phyloP scores from a whole-genome alignment of 2,888 invertebrate genomes.

The Nymphalis polychloros region DNA sequence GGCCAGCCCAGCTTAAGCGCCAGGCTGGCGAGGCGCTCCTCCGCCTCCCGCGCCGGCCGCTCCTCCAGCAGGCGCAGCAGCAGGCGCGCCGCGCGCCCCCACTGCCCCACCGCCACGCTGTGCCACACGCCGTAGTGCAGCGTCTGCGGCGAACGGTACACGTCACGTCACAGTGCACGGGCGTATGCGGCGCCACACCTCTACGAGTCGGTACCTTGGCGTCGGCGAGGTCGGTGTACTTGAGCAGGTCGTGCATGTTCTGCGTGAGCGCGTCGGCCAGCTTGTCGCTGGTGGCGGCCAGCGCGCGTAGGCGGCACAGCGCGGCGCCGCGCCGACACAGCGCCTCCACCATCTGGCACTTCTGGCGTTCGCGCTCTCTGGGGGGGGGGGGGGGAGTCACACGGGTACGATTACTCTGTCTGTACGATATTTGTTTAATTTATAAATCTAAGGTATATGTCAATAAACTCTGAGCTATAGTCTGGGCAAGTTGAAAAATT shows the following conservation, averaged over 20 bases:
- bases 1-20: conserved; percentile 87
- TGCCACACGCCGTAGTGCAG: conserved; percentile 92
- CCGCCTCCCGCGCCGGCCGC: conserved; percentile 54
- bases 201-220: conserved; percentile 69
- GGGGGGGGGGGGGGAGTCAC: conserved; percentile 29
- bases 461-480: no score
- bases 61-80: conserved; percentile 5
- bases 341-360: conserved; percentile 89
- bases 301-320: conserved; percentile 83
- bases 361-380: conserved; percentile 93
- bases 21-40: conserved; percentile 89
- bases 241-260: conserved; percentile 84
- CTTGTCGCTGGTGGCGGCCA: conserved; percentile 62
- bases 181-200: no score
- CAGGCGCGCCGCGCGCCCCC: conserved; percentile 82
- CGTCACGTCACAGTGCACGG: background rate
- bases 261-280: conserved; percentile 73
- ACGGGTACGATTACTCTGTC: background rate
- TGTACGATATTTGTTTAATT: no score
- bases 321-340: conserved; percentile 88
- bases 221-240: conserved; percentile 91
- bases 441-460: no score
- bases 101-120: no score
- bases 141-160: conserved; percentile 69
- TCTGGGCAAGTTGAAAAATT: no score